These are phyloP conservation scores for Drosophila trichaetosa DNA, from an alignment of 2,888 invertebrate genomes.

Conservation along the genomic window DNA sequence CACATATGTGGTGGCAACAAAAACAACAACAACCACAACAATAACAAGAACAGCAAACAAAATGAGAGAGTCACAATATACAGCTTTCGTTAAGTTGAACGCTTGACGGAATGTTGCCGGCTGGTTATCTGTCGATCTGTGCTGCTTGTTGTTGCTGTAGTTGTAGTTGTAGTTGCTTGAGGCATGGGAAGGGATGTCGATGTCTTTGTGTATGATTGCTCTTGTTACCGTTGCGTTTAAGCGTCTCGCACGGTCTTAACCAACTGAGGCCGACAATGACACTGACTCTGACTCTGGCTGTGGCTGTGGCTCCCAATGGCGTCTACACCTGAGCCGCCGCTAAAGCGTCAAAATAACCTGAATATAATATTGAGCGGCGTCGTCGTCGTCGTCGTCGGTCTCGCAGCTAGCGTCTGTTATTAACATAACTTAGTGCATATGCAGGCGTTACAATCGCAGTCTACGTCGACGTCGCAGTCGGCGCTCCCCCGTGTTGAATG, in stretches of 20 bases:
- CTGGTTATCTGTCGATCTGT: slow-evolving; percentile 15
- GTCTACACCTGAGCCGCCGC: slow-evolving; percentile 53
- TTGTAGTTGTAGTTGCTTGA: neutral
- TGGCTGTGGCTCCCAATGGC: slow-evolving; percentile 4
- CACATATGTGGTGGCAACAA: slow-evolving; percentile 38
- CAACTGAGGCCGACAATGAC: slow-evolving; percentile 63
- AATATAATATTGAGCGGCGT: slow-evolving; percentile 48
- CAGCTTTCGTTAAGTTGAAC: slow-evolving; percentile 45
- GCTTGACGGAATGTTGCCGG: slow-evolving; percentile 42
- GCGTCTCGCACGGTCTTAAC: slow-evolving; percentile 68
- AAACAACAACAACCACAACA: slow-evolving; percentile 2
- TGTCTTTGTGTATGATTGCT: neutral
- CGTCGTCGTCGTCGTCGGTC: slow-evolving; percentile 44
- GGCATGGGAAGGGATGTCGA: neutral
- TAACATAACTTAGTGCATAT: slow-evolving; percentile 66
- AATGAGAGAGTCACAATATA: slow-evolving; percentile 8
- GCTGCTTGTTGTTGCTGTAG: neutral
- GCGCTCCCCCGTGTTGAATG: slow-evolving; percentile 34
- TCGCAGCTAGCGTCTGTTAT: slow-evolving; percentile 59
- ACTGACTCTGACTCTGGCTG: slow-evolving; percentile 25
- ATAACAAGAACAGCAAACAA: slow-evolving; percentile 7
- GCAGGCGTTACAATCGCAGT: slow-evolving; percentile 34
- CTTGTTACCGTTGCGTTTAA: slow-evolving; percentile 57
- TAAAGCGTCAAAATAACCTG: slow-evolving; percentile 79
- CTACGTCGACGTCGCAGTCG: slow-evolving; percentile 29